Base-by-base conservation (phyloP, 1,140 invertebrate species). In the Nephila pilipes region DNA sequence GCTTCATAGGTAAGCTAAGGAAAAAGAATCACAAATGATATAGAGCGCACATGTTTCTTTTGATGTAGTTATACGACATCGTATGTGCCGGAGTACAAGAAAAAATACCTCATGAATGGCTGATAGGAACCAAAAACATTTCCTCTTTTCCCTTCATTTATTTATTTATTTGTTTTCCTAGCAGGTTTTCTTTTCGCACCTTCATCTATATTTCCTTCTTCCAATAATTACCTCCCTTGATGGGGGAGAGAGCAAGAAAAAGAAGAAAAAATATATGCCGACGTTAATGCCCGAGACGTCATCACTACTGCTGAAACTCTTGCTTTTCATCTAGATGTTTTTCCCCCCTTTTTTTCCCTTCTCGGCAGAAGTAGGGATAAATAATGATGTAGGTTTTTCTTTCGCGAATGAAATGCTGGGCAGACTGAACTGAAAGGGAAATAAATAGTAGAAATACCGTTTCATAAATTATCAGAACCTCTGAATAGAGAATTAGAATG, bases 171-270 rank as follows among this genome's bases (percentile, higher is more conserved):
- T 90, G 69, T 75, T 75, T 75, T 32, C 69, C 69, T 36, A 8
- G 69, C 16, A 75, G n/a, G 88, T 79, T 90, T 88, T 57, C 69
- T 90, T 90, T 90, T 58, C 18, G n/a, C 46, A 22, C 75, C 54
- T 69, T 90, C 88, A 90, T 80, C 88, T 90, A 90, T 90, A 90
- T 90, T 90, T 90, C 75, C 25, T 65, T 58, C 65, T 79, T 58
- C 88, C 88, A 90, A 90, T 90, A n/a, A n/a, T n/a, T n/a, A n/a
- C n/a, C n/a, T 90, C 25, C 25, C 60, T 75, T 69, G 87, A 75
- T 88, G 65, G 36, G 54, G n/a, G 36, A 25, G 58, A 18, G 65
- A 75, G 29, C 29, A 75, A 75, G 25, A n/a, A 65, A 65, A 12
- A 65, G 63, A 18, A 18, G 18, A 69, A 75, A 20, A 75, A 32